A percentile compares a stretch with the other conserved stretches of the same genome.
Evolutionary conservation across 2,888 invertebrate species (phyloP).

Genomic region (Ditula angustiorana): DNA sequence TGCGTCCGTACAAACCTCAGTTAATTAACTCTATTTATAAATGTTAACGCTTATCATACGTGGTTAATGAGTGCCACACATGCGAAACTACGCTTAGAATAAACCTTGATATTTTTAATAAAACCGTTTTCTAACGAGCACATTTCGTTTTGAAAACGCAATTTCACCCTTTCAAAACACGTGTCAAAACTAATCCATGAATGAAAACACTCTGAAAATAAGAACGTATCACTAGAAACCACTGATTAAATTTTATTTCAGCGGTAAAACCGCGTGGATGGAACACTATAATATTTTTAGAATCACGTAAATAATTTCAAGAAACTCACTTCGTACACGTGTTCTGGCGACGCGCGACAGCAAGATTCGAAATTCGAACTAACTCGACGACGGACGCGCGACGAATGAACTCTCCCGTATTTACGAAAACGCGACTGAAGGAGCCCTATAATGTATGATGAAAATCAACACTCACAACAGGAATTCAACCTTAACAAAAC

Average conservation of each 20-base stretch:
- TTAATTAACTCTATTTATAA: conserved; percentile 19
- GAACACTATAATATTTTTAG: conserved; percentile 43
- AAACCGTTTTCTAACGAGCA: background rate
- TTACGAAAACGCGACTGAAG: conserved; percentile 51
- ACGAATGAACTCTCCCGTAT: conserved; percentile 59
- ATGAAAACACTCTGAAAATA: conserved; percentile 20
- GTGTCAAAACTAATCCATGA: conserved; percentile 6
- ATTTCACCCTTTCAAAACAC: conserved; percentile 35
- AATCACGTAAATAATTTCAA: conserved; percentile 40
- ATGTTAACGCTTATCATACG: conserved; percentile 17
- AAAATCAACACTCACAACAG: conserved; percentile 58
- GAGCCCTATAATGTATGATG: conserved; percentile 62
- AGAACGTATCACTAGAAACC: conserved; percentile 26
- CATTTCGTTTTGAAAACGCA: conserved; percentile 4
- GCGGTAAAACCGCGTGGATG: conserved; percentile 8
- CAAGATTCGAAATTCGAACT: conserved; percentile 41
- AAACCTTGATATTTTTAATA: conserved; percentile 18
- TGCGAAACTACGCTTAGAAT: conserved; percentile 29
- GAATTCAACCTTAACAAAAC: conserved; percentile 52
- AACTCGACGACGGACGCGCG: conserved; percentile 57
- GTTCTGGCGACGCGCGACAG: conserved; percentile 46
- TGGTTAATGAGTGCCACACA: conserved; percentile 21
- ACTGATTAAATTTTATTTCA: conserved; percentile 14
- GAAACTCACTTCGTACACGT: conserved; percentile 58
- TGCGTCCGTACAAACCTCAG: background rate